These are phyloP conservation scores for Eurystomus glaucurus DNA, from an alignment of 2,797 vertebrate species.

Conservation along the genomic window DNA sequence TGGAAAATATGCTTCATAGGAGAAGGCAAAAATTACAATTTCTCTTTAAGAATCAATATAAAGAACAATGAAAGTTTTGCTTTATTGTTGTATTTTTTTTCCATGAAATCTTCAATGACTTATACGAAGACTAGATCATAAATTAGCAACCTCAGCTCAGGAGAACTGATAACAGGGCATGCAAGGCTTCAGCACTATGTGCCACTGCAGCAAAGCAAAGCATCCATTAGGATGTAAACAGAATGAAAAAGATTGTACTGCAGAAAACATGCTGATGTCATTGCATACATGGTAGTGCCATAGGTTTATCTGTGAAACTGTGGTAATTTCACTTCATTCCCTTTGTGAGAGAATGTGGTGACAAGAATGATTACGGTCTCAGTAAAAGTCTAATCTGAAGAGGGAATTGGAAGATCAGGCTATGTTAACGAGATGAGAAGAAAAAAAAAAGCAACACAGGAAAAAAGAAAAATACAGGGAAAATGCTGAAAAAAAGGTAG, in stretches of 20 bases:
- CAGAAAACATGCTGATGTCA: neutral
- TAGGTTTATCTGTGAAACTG: neutral
- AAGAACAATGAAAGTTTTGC: neutral
- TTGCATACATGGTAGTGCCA: fast-evolving
- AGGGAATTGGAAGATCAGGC: neutral
- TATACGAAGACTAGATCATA: neutral
- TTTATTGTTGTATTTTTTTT: neutral
- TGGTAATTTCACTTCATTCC: neutral
- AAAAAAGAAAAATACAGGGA: neutral
- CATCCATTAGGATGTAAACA: neutral
- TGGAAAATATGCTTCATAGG: neutral
- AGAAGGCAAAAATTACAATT: neutral
- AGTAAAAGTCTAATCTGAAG: neutral
- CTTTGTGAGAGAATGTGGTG: neutral
- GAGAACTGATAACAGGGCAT: neutral
- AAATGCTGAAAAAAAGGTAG: neutral
- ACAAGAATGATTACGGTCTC: neutral
- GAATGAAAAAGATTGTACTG: neutral
- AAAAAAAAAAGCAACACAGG: neutral
- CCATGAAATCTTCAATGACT: neutral
- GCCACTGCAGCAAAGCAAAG: neutral
- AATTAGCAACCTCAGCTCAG: neutral
- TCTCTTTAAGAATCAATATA: neutral
- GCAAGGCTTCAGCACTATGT: neutral
- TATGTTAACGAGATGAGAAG: neutral